phyloP scores from a whole-genome alignment of 2,113 vertebrate genomes.

The Phalacrocorax carbo region DNA sequence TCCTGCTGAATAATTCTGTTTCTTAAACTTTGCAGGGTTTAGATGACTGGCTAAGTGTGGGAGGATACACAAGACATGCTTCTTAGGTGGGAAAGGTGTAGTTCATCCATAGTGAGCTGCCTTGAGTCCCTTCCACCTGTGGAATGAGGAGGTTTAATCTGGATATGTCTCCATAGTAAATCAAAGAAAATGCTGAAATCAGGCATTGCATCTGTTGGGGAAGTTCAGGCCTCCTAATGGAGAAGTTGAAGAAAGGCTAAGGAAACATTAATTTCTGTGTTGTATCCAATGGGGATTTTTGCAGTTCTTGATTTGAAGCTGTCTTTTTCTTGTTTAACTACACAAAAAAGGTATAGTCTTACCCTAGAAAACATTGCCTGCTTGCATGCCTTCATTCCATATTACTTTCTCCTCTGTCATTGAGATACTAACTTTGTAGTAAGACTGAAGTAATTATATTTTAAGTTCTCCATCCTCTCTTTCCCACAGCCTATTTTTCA shows the following conservation, averaged over 20 bases:
- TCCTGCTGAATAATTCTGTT: neutral
- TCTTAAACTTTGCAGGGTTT: neutral
- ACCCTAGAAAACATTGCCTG: neutral
- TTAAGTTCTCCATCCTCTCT: neutral
- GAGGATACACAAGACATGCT: neutral
- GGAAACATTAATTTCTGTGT: neutral
- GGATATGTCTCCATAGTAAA: neutral
- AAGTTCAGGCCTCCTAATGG: neutral
- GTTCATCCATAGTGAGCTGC: neutral
- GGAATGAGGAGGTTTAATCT: neutral
- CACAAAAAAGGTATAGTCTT: neutral
- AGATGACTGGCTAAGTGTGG: neutral
- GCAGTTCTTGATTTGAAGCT: neutral
- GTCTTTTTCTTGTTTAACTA: neutral
- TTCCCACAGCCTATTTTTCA: neutral
- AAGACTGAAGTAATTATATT: neutral
- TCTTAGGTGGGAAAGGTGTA: neutral
- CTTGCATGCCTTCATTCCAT: neutral
- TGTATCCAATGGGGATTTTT: neutral
- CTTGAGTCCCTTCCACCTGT: neutral
- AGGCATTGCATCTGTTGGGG: neutral
- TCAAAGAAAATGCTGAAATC: neutral
- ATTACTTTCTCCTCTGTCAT: neutral
- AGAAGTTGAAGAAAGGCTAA: neutral
- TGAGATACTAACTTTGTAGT: neutral